Evolutionary conservation across 2,113 vertebrate species (phyloP), one percentile per base, ranked within the genome.

Genomic region (Ceuthmochares aereus): DNA sequence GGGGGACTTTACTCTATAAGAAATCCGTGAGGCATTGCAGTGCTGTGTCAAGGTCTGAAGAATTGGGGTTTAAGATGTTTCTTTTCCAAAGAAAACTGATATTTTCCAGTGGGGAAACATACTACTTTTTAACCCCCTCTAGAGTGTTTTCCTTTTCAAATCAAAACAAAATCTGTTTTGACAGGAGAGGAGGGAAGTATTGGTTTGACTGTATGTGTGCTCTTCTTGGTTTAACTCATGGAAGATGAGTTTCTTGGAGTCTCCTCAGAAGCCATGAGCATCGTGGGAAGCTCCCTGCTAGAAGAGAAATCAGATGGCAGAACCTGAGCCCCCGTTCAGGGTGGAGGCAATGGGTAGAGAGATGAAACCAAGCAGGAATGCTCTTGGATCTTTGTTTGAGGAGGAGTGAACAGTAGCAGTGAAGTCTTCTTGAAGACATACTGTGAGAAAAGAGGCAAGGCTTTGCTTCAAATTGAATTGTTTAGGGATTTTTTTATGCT

Each of bases 131-230:
- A 91, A 92, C 90, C 40, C 25, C 72, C 14, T 58, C 68, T 56
- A 55, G 79, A 84, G 58, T 90, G 69, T 67, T 94, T 95, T 92
- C 43, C 25, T 92, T 89, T 75, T 42, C 66, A 87, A 89, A 84
- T 87, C 64, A 62, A 92, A 87, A 78, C 34, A 92, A 89, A 90
- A 84, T 95, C 73, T 92, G 77, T 91, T 92, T 81, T 93, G 89
- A 91, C 34, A 63, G 79, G 20, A 9, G 14, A 6, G n/a, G 49
- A 18, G 19, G 16, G 19, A 22, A 56, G 47, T 63, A 47, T 42
- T 93, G 96, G 43, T 80, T 81, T n/a, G 70, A 25, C 32, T 64
- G 26, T 26, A 4, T 51, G 30, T 29, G 6, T 51, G 56, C 68
- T 87, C 13, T 34, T 93, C 91, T 63, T 82, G 20, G n/a, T 68